Conservation (phyloP, 2,888 invertebrate species). For the Drosophila mimetica region DNA sequence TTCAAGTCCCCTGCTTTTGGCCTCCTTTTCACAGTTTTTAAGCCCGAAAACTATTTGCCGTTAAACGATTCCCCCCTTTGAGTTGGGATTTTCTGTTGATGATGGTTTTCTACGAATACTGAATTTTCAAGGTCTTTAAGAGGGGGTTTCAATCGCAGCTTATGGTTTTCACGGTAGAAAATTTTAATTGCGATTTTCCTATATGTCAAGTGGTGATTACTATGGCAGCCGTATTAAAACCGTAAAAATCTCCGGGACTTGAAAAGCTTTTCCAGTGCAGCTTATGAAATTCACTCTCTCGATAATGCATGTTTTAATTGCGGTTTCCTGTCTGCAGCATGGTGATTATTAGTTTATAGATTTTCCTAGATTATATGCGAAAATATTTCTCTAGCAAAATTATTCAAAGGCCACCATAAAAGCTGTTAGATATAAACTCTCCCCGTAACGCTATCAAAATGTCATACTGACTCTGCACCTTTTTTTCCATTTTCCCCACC, state of each 20-base stretch:
- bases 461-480: constrained; percentile 9
- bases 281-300: not conserved
- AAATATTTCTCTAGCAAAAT: not conserved
- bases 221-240: not conserved
- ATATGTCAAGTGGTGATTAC: not conserved
- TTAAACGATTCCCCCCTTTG: not conserved
- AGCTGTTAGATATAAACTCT: not conserved
- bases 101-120: not conserved
- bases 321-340: not conserved
- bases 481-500: constrained; percentile 4
- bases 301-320: not conserved
- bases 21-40: not conserved
- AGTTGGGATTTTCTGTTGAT: not conserved
- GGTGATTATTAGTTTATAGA: not conserved
- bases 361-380: not conserved
- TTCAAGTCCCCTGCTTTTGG: not conserved
- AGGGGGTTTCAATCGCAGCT: not conserved
- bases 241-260: not conserved
- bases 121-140: not conserved
- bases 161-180: not conserved
- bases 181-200: constrained; percentile 3
- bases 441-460: not conserved
- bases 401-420: not conserved
- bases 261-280: not conserved
- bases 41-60: constrained; percentile 3